Percentiles rank a stretch among this genome's conserved stretches.
These are phyloP conservation scores for Vulpes lagopus DNA, from an alignment of 2,113 vertebrate genomes.

Conservation along the genomic window DNA sequence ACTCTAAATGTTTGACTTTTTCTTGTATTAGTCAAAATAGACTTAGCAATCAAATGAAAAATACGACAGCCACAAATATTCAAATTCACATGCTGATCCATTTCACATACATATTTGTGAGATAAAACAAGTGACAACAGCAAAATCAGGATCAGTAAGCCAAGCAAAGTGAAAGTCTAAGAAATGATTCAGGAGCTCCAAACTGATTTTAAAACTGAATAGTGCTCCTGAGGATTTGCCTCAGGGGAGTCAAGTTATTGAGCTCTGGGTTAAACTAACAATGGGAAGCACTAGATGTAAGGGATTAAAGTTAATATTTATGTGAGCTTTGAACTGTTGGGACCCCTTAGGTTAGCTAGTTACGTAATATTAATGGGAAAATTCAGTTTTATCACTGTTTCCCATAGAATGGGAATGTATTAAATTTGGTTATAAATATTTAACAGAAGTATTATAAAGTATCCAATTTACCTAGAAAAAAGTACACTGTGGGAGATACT, in stretches of 20 bases:
- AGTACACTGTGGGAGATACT: neutral
- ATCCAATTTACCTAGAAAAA: neutral
- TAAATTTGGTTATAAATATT: constrained; percentile 23
- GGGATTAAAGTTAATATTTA: constrained; percentile 73
- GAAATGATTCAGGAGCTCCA: constrained; percentile 2
- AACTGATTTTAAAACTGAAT: neutral
- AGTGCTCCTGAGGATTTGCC: neutral
- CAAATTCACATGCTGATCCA: neutral
- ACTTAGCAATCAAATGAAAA: neutral
- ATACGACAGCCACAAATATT: neutral
- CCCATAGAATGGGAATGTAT: neutral
- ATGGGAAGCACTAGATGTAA: neutral
- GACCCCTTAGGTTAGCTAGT: constrained; percentile 50
- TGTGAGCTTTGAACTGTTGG: constrained; percentile 61
- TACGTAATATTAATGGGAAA: constrained; percentile 60
- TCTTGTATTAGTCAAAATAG: constrained; percentile 15
- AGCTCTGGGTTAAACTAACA: constrained; percentile 62
- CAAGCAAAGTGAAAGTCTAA: constrained; percentile 1
- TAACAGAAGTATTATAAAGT: constrained; percentile 13
- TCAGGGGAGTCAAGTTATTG: constrained; percentile 44
- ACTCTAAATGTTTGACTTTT: neutral
- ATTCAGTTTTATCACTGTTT: constrained; percentile 50
- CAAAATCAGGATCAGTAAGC: neutral
- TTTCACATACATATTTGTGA: neutral
- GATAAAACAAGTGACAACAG: neutral